phyloP scores from a whole-genome alignment of 2,888 invertebrate genomes.

The Hedychridium roseum region DNA sequence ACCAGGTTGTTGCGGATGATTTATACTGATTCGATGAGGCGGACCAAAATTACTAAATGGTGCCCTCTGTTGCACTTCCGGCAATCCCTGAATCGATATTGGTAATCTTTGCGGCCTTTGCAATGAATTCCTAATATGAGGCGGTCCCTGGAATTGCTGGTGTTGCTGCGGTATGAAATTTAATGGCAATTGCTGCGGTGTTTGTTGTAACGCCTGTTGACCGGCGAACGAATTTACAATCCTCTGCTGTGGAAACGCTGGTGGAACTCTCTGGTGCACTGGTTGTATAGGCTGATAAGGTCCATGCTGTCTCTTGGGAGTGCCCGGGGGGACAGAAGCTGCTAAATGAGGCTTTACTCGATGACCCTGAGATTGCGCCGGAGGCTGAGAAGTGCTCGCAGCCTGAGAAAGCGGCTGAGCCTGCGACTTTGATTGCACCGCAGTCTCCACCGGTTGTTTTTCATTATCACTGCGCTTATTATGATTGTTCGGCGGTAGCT shows the following conservation, averaged over 20 bases:
- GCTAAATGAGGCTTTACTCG: conserved; percentile 35
- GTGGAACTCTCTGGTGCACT: conserved; percentile 49
- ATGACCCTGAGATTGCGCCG: too few species aligned
- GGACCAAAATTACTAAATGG: conserved; percentile 55
- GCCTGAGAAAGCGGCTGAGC: too few species aligned
- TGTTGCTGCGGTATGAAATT: too few species aligned
- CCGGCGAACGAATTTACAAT: conserved; percentile 60
- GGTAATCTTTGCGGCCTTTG: conserved; percentile 50
- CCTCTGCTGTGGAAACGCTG: conserved; percentile 58
- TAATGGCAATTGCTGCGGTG: conserved; percentile 28
- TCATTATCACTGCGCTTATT: conserved; percentile 55
- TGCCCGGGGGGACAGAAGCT: conserved; percentile 38
- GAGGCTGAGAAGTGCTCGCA: conserved; percentile 58
- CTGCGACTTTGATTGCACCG: too few species aligned
- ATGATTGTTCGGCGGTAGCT: conserved; percentile 59
- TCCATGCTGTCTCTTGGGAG: conserved; percentile 59
- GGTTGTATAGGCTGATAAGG: conserved; percentile 56
- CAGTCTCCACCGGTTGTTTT: too few species aligned
- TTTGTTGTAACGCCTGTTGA: conserved; percentile 61
- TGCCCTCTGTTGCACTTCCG: conserved; percentile 54
- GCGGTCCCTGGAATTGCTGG: conserved; percentile 23
- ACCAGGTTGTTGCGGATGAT: conserved; percentile 53
- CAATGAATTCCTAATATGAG: conserved; percentile 24
- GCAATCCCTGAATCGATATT: conserved; percentile 56
- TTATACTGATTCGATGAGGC: conserved; percentile 61